Base-by-base conservation (phyloP, 2,888 invertebrate genomes). In the Calameuta idolon region DNA sequence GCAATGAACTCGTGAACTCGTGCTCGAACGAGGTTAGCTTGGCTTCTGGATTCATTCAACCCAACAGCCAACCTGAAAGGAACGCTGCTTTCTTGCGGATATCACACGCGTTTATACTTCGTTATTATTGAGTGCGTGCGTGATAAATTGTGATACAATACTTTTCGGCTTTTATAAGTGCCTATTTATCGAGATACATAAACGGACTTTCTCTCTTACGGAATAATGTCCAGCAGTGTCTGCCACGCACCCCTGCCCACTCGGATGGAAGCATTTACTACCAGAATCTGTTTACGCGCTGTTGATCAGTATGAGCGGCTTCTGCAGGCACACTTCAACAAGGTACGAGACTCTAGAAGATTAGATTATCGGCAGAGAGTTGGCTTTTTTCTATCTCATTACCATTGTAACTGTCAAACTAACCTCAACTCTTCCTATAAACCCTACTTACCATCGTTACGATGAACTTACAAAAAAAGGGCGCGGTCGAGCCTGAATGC, bases 291-390 rank as follows among this genome's bases (percentile, higher is more conserved):
- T 89, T 90, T 93, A 86, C 92, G 94, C 82, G 94, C 94, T 81
- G 93, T 94, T 40, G 93, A 94, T 79, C 94, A 94, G 89, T 94
- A 94, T 89, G 94, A 94, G 88, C 93, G 93, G 89, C 92, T 94
- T 80, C 91, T 94, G 83, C 94, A 94, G 89, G 91, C 93, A 81
- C 93, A 92, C 87, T 93, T 93, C 81, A 92, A 93, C 88, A 91
- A 93, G 89, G 92, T 90, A 85, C 80, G 71, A 33, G 55, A 55
- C 9, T 55, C 55, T 55, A 55, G 5, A 15, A 55, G 55, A 55
- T 55, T 23, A 15, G 55, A 55, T 23, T 55, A 55, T 55, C 55
- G 9, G 55, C 55, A 55, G 55, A 9, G 55, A 23, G 23, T 55
- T 55, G 9, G 55, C 55, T 23, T 23, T 55, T 23, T 55, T 55